A percentile compares a stretch with the other conserved stretches of the same genome.
Conservation (phyloP, 2,113 vertebrate genomes). For the Leptocoma aspasia region DNA sequence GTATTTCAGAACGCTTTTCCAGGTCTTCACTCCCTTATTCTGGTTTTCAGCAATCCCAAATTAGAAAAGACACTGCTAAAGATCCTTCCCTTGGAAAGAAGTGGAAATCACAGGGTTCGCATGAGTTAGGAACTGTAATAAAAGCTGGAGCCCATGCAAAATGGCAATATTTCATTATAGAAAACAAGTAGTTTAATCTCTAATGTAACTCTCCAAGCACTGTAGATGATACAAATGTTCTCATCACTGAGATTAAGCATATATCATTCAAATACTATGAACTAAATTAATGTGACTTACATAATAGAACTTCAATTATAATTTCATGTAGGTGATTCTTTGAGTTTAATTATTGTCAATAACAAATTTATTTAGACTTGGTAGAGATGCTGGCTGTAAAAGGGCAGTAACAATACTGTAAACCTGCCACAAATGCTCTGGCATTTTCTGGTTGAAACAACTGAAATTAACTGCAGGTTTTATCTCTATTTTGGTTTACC, state of each 20-base stretch:
- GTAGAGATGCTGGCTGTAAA: not conserved
- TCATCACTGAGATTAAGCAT: not conserved
- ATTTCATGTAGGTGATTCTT: not conserved
- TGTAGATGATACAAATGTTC: not conserved
- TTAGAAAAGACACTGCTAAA: not conserved
- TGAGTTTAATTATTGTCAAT: not conserved
- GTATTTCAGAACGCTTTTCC: not conserved
- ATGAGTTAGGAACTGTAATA: not conserved
- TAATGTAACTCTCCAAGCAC: not conserved
- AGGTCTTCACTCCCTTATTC: not conserved
- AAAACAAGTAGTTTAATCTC: not conserved
- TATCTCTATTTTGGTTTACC: not conserved
- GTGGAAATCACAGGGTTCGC: not conserved
- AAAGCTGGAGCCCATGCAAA: not conserved
- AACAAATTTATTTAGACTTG: not conserved
- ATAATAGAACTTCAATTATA: not conserved
- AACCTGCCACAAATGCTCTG: not conserved
- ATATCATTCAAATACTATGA: not conserved
- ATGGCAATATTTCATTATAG: not conserved
- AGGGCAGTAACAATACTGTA: not conserved
- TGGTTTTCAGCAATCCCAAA: slow-evolving; percentile 21
- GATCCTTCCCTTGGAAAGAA: not conserved
- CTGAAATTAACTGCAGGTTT: not conserved
- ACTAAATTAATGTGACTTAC: not conserved
- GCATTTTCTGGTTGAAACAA: not conserved